These are phyloP conservation scores for Vesta saturnalis DNA, from an alignment of 2,888 invertebrate species.

Conservation along the genomic window DNA sequence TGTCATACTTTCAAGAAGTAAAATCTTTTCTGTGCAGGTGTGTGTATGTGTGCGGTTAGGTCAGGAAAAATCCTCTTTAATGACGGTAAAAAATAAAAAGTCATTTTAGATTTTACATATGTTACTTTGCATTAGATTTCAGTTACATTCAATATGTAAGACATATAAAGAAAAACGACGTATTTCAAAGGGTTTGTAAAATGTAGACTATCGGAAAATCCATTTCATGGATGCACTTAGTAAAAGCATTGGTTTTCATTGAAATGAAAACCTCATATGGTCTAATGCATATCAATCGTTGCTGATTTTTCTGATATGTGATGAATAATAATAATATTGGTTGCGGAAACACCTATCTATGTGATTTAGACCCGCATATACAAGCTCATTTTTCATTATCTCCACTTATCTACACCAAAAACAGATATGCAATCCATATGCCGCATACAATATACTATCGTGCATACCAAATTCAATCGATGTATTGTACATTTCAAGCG, in stretches of 20 bases:
- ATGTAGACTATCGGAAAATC: not conserved
- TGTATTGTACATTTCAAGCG: conserved; percentile 13
- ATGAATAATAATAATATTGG: too few species aligned
- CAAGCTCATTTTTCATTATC: not conserved
- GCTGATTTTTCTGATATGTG: not conserved
- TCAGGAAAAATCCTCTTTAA: not conserved
- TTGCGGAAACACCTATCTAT: too few species aligned
- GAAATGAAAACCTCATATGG: not conserved
- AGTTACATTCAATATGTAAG: conserved; percentile 11
- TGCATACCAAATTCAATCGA: conserved; percentile 11
- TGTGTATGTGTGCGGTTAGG: conserved; percentile 4
- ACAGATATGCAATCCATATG: not conserved
- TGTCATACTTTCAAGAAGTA: conserved; percentile 24
- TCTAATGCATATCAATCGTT: not conserved
- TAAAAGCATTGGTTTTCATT: conserved; percentile 4
- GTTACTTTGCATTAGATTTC: conserved; percentile 26
- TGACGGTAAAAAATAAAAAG: conserved; percentile 11
- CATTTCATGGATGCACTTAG: conserved; percentile 7
- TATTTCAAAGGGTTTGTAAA: conserved; percentile 2
- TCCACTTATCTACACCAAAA: not conserved
- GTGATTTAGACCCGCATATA: too few species aligned
- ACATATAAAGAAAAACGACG: not conserved
- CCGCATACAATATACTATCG: not conserved
- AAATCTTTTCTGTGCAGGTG: conserved; percentile 5
- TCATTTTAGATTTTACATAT: conserved; percentile 24